Conservation (phyloP, 1,140 invertebrate genomes). For the Dendrolimus punctatus region DNA sequence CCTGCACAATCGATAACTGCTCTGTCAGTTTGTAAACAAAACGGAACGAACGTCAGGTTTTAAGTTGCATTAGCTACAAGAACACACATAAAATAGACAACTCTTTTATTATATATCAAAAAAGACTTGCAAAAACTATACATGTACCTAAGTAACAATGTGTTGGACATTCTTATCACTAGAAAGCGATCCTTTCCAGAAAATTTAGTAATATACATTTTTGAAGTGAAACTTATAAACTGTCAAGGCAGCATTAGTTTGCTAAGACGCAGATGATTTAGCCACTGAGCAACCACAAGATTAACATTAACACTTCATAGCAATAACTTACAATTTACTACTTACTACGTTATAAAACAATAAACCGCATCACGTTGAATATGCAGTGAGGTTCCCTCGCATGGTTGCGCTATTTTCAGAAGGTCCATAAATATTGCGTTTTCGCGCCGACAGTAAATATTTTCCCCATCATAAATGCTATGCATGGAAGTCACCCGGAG, state of each 20-base stretch:
- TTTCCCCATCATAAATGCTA: slow-evolving; percentile 59
- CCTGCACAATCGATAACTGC: slow-evolving; percentile 58
- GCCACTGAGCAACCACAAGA: no score
- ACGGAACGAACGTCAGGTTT: slow-evolving; percentile 4
- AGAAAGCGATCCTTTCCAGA: no score
- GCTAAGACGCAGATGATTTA: no score
- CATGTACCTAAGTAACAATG: no score
- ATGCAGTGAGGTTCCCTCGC: slow-evolving; percentile 12
- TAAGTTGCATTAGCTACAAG: background rate
- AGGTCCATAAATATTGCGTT: slow-evolving; percentile 47
- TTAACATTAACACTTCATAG: background rate
- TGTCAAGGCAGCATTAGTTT: no score
- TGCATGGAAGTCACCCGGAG: slow-evolving; percentile 48
- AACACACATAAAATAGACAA: no score
- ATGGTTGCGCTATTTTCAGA: slow-evolving; percentile 34
- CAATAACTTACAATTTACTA: slow-evolving; percentile 28
- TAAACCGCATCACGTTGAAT: slow-evolving; percentile 23
- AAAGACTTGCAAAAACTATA: no score
- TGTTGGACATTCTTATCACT: no score
- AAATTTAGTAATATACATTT: no score
- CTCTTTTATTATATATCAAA: no score
- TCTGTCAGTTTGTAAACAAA: slow-evolving; percentile 48
- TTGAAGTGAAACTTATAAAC: no score
- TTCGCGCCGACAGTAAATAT: slow-evolving; percentile 54
- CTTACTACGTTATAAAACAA: slow-evolving; percentile 29